phyloP scores from a whole-genome alignment of 1,140 invertebrate genomes.

The Hestina assimilis region DNA sequence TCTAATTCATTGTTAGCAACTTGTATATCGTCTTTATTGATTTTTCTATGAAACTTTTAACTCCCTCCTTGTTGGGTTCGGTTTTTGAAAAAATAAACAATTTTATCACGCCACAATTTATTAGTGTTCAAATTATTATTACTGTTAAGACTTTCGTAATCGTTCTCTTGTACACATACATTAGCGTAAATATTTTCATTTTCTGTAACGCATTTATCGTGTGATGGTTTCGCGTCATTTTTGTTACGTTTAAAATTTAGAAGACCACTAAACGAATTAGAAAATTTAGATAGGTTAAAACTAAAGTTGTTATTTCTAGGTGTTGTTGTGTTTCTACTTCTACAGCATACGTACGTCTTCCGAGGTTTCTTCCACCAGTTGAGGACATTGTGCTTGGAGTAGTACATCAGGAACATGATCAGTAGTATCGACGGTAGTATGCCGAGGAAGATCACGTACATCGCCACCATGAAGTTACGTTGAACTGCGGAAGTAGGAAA shows the following conservation, averaged over 20 bases:
- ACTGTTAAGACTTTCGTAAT: slow-evolving; percentile 27
- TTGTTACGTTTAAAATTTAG: slow-evolving; percentile 36
- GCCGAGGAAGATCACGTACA: slow-evolving; percentile 91
- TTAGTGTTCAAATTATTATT: slow-evolving; percentile 15
- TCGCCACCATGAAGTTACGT: slow-evolving; percentile 84
- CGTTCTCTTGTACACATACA: slow-evolving; percentile 16
- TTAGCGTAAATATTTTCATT: slow-evolving; percentile 33
- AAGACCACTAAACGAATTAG: slow-evolving; percentile 33
- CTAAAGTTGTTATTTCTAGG: slow-evolving; percentile 21
- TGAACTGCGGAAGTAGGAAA: too few species aligned
- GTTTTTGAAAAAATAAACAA: slow-evolving; percentile 18
- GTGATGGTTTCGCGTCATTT: neutral
- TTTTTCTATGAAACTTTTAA: slow-evolving; percentile 33
- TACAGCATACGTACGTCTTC: slow-evolving; percentile 86
- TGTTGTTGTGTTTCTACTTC: too few species aligned
- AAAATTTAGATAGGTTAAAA: slow-evolving; percentile 35
- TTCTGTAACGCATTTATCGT: neutral
- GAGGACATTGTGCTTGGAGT: slow-evolving; percentile 83
- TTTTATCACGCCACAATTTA: slow-evolving; percentile 1
- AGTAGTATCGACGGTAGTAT: slow-evolving; percentile 85
- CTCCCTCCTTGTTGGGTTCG: slow-evolving; percentile 11
- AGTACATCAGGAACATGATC: slow-evolving; percentile 84
- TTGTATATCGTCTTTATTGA: slow-evolving; percentile 50
- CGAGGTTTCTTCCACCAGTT: slow-evolving; percentile 83
- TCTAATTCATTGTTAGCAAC: slow-evolving; percentile 27